Evolutionary conservation across 2,113 vertebrate species (phyloP).

Genomic region (Cettia cetti): DNA sequence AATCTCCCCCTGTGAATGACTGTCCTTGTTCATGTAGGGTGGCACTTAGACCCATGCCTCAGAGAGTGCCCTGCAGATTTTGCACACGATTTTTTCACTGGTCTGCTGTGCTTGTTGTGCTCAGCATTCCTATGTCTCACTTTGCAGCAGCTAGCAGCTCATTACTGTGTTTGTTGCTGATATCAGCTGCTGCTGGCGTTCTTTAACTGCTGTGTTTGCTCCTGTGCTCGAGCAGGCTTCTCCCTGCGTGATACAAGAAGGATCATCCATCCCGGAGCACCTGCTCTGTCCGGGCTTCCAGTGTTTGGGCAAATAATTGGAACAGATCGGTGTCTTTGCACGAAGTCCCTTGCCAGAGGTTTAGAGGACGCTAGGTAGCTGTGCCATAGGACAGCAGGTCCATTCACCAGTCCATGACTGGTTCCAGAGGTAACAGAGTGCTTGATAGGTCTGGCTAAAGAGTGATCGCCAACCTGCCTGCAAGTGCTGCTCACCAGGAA

Average conservation of each 20-base stretch:
- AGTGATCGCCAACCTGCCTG: not conserved
- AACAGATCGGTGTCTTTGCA: not conserved
- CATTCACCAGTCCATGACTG: no score
- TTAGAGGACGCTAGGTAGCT: not conserved
- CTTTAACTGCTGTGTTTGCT: not conserved
- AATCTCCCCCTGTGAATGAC: not conserved
- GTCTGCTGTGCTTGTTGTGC: not conserved
- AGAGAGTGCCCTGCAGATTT: accelerated
- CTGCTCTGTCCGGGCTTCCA: not conserved
- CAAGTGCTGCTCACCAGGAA: not conserved
- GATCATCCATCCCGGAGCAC: not conserved
- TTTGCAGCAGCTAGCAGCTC: not conserved
- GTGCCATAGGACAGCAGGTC: not conserved
- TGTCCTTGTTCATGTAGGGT: not conserved
- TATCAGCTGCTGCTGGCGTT: not conserved
- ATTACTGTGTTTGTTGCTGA: not conserved
- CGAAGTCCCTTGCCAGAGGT: not conserved
- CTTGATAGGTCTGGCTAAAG: not conserved
- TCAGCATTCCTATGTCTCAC: not conserved
- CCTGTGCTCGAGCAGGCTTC: not conserved
- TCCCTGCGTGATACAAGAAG: not conserved
- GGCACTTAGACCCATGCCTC: not conserved
- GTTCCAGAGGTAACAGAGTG: not conserved
- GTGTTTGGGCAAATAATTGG: not conserved
- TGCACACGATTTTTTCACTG: accelerated